phyloP scores from a whole-genome alignment of 2,888 invertebrate species.

The Parnassius mnemosyne region DNA sequence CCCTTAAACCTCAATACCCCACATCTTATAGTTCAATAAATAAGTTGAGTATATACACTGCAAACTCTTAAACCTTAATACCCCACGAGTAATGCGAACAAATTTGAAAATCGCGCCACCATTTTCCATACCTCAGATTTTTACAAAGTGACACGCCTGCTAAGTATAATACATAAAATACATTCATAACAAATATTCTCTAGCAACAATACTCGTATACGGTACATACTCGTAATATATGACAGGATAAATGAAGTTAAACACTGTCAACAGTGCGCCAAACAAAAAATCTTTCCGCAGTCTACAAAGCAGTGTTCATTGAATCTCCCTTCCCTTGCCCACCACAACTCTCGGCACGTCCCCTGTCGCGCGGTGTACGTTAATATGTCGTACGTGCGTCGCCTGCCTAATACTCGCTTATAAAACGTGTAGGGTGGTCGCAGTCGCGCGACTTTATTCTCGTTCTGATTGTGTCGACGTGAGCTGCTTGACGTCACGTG shows the following conservation, averaged over 20 bases:
- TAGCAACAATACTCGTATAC: no score
- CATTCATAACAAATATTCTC: no score
- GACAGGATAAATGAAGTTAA: neutral
- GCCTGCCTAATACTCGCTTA: conserved; percentile 54
- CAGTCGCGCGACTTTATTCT: conserved; percentile 61
- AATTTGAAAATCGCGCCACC: no score
- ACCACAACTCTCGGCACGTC: conserved; percentile 48
- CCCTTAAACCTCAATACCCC: no score
- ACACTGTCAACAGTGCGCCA: neutral
- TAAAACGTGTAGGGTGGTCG: conserved; percentile 36
- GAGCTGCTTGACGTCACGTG: conserved; percentile 48
- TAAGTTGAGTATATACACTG: no score
- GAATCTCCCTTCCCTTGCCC: conserved; percentile 48
- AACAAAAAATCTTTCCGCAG: neutral
- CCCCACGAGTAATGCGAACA: no score
- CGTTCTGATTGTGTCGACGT: conserved; percentile 70
- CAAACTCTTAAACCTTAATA: no score
- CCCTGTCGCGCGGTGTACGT: conserved; percentile 61
- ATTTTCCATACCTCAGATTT: no score
- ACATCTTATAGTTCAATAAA: no score
- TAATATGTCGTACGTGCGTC: conserved; percentile 68
- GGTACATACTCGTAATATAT: no score
- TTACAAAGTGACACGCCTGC: no score
- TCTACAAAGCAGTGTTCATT: conserved; percentile 48
- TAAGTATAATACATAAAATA: no score